phyloP scores from a whole-genome alignment of 2,797 vertebrate genomes.

The Pangasius larnaudii region DNA sequence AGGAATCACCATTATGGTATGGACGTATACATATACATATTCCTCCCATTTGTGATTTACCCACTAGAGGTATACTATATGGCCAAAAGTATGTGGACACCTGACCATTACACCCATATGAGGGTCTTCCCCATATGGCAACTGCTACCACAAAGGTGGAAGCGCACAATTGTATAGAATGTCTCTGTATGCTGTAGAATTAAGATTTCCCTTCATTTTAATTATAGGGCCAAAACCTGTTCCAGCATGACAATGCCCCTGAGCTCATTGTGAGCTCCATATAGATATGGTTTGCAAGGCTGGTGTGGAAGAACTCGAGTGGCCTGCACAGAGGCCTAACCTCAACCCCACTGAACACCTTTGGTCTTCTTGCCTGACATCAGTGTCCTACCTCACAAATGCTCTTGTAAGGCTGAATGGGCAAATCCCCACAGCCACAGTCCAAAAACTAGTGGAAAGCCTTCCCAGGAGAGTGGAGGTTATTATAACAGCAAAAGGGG shows the following conservation, averaged over 20 bases:
- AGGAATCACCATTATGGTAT: background rate
- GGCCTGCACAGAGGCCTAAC: background rate
- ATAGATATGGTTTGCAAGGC: background rate
- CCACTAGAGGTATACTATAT: background rate
- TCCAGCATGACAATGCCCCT: background rate
- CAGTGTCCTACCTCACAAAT: background rate
- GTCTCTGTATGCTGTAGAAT: background rate
- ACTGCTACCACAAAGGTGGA: background rate
- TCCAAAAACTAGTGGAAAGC: background rate
- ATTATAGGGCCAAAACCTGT: background rate
- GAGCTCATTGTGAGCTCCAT: background rate
- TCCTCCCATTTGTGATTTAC: background rate
- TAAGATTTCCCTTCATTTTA: background rate
- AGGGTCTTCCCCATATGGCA: background rate
- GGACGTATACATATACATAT: background rate
- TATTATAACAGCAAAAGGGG: background rate
- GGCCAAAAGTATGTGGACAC: background rate
- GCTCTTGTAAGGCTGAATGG: background rate
- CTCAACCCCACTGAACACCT: background rate
- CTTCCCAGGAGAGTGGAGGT: background rate
- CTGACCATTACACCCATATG: background rate
- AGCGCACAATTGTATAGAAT: background rate
- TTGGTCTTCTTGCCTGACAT: background rate
- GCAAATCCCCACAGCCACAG: background rate
- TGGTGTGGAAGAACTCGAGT: background rate